phyloP scores from a whole-genome alignment of 1,140 invertebrate species.

The Meloidogyne floridensis region DNA sequence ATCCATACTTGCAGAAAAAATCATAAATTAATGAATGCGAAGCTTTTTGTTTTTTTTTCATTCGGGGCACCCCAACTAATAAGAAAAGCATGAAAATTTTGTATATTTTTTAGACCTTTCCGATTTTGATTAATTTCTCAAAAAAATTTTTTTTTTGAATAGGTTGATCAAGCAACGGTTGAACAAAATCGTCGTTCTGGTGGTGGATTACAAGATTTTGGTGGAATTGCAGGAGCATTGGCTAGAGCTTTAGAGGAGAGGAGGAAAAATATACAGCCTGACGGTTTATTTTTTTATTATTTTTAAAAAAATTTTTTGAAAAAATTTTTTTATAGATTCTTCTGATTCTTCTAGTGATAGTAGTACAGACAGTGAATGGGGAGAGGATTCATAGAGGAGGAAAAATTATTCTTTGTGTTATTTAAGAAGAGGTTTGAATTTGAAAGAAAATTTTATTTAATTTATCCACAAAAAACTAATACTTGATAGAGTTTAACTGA shows the following conservation, averaged over 20 bases:
- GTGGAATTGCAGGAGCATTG: constrained; percentile 53
- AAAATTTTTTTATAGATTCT: constrained; percentile 36
- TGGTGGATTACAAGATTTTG: constrained; percentile 35
- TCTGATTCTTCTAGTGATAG: constrained; percentile 33
- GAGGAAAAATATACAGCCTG: constrained; percentile 45
- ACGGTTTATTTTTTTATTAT: constrained; percentile 32
- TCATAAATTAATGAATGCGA: too few species aligned
- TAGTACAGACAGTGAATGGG: constrained; percentile 49
- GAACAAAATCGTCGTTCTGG: constrained; percentile 43
- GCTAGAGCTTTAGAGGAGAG: constrained; percentile 49
- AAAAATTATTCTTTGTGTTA: background rate
- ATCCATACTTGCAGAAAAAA: too few species aligned
- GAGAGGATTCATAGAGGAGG: constrained; percentile 20
- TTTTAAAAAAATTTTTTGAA: background rate
- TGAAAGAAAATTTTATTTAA: background rate
- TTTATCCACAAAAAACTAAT: background rate
- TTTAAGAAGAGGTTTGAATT: background rate
- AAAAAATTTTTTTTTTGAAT: constrained; percentile 26
- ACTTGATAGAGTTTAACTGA: background rate
- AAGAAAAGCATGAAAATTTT: too few species aligned
- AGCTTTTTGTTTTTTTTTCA: too few species aligned
- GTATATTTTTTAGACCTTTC: too few species aligned
- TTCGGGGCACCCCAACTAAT: too few species aligned
- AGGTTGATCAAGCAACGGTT: constrained; percentile 43
- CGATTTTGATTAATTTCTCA: too few species aligned